phyloP scores from a whole-genome alignment of 2,113 vertebrate genomes.

The Lepidothrix coronata region DNA sequence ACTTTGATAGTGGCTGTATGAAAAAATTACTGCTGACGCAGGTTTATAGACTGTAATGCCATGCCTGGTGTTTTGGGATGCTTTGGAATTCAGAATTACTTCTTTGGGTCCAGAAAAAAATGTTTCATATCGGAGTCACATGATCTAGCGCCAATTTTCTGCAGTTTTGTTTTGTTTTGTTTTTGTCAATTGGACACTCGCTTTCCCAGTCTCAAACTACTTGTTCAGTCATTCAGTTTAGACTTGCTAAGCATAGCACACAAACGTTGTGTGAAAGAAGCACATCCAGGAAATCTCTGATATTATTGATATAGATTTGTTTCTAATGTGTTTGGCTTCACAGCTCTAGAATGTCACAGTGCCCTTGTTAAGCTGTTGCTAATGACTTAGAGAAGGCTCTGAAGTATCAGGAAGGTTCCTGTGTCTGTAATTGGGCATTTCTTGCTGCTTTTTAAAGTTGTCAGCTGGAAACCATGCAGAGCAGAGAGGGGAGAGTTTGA shows the following conservation, averaged over 20 bases:
- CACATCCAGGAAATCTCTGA: not conserved
- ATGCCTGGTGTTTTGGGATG: not conserved
- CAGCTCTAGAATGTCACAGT: not conserved
- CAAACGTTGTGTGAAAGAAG: not conserved
- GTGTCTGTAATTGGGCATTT: not conserved
- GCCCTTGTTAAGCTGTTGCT: not conserved
- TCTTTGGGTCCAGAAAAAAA: not conserved
- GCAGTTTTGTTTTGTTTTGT: not conserved
- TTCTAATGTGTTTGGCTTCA: not conserved
- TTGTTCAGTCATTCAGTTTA: not conserved
- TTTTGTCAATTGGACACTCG: not conserved
- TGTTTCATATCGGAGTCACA: not conserved
- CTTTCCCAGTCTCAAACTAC: not conserved
- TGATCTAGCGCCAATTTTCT: not conserved
- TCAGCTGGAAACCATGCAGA: not conserved
- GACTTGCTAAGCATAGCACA: not conserved
- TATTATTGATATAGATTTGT: not conserved
- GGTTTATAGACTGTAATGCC: not conserved
- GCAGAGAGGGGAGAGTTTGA: not conserved
- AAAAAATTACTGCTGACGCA: not conserved
- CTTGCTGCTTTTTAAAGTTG: slow-evolving; percentile 2
- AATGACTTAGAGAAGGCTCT: not conserved
- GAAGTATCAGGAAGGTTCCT: not conserved
- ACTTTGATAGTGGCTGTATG: not conserved
- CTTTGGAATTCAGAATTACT: not conserved